A percentile compares a stretch with the other conserved stretches of the same genome.
phyloP scores from a whole-genome alignment of 2,113 vertebrate genomes.

The Antennarius striatus region DNA sequence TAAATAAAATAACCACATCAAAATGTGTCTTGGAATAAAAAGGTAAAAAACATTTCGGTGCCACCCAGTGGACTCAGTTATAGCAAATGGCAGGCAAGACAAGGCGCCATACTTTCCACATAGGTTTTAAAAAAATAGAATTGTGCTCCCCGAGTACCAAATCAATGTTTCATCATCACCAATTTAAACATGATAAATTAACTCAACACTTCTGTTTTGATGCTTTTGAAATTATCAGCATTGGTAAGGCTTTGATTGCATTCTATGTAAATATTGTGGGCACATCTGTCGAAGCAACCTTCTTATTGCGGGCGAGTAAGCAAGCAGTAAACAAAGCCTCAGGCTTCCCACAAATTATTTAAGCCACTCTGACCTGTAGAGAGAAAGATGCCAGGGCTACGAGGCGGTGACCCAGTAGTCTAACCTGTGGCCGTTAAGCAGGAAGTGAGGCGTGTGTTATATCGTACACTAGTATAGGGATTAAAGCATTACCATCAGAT shows the following conservation, averaged over 20 bases:
- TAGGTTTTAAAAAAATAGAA: conserved; percentile 24
- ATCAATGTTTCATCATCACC: conserved; percentile 26
- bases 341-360: conserved; percentile 14
- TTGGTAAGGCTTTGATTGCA: conserved; percentile 71
- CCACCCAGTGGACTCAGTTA: conserved; percentile 52
- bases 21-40: conserved; percentile 24
- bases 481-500: conserved; percentile 75
- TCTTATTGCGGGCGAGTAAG: conserved; percentile 18
- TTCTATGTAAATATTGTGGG: conserved; percentile 41
- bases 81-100: conserved; percentile 49
- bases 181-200: conserved; percentile 3
- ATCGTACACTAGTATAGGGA: conserved; percentile 60
- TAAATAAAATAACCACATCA: conserved; percentile 34
- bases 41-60: conserved; percentile 44
- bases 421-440: conserved; percentile 47
- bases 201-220: conserved; percentile 41
- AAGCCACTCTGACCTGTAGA: conserved; percentile 12
- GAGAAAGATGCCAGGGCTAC: conserved; percentile 39
- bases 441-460: conserved; percentile 62
- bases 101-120: conserved; percentile 33
- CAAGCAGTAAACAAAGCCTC: conserved; percentile 13
- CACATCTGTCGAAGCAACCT: conserved; percentile 33
- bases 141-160: conserved; percentile 23
- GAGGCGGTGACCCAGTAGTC: conserved; percentile 21
- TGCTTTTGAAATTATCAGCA: conserved; percentile 38